A percentile compares a stretch with the other conserved stretches of the same genome.
These are phyloP conservation scores for Bellardia pandia DNA, from an alignment of 2,888 invertebrate species.

Conservation along the genomic window DNA sequence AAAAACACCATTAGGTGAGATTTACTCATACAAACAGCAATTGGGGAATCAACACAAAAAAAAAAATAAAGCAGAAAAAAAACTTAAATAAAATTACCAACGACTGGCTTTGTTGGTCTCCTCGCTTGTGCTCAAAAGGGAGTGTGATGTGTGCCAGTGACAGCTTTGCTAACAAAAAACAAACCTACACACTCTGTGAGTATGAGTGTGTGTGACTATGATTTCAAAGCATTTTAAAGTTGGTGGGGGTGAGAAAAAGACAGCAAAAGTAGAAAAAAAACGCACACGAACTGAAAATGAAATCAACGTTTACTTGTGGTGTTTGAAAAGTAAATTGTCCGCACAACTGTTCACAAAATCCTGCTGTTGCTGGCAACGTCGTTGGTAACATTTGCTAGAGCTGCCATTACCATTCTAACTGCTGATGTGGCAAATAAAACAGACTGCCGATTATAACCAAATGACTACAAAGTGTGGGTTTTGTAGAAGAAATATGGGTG, in stretches of 20 bases:
- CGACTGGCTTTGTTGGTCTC: conserved; percentile 52
- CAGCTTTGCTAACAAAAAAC: conserved; percentile 64
- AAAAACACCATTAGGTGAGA: conserved; percentile 83
- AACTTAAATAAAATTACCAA: conserved; percentile 61
- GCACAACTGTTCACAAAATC: conserved; percentile 75
- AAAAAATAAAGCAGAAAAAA: conserved; percentile 8
- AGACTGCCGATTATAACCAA: conserved; percentile 72
- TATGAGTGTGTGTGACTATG: background rate
- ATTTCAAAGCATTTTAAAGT: conserved; percentile 14
- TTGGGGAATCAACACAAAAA: conserved; percentile 79
- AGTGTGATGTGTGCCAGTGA: conserved; percentile 74
- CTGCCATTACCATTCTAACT: conserved; percentile 73
- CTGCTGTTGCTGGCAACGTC: conserved; percentile 73
- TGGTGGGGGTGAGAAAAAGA: conserved; percentile 46
- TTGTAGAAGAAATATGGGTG: conserved; percentile 13
- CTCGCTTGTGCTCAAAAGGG: conserved; percentile 23
- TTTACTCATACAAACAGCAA: conserved; percentile 82
- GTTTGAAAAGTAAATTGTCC: conserved; percentile 79
- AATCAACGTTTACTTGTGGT: conserved; percentile 67
- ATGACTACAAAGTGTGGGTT: conserved; percentile 67
- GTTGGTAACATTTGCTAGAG: conserved; percentile 72
- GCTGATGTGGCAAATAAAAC: conserved; percentile 76
- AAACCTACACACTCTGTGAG: conserved; percentile 5
- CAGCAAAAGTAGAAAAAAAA: background rate
- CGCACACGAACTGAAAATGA: conserved; percentile 73